Percentiles rank a stretch among this genome's conserved stretches.
These are phyloP conservation scores for Ormyrus pomaceus DNA, from an alignment of 2,888 invertebrate species.

Conservation along the genomic window DNA sequence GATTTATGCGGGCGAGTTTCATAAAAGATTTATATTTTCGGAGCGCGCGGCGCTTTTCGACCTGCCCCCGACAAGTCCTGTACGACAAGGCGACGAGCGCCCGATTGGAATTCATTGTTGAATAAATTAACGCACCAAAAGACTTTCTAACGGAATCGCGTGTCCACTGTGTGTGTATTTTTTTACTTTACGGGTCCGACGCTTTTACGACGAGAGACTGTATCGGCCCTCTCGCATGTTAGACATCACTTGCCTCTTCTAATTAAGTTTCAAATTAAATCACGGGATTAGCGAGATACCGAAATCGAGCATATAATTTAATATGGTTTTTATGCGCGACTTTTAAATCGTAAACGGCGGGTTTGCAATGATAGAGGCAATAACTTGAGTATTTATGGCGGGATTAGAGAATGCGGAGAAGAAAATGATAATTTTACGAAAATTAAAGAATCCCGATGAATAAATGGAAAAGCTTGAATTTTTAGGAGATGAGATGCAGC, in stretches of 20 bases:
- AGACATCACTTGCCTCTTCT: conserved; percentile 41
- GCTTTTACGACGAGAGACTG: conserved; percentile 34
- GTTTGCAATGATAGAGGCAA: conserved; percentile 4
- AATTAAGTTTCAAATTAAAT: conserved; percentile 51
- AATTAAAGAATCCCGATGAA: background rate
- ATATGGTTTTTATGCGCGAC: background rate
- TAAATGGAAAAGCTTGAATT: too few relatives aligned
- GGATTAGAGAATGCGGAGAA: conserved; percentile 5
- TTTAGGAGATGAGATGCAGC: too few relatives aligned
- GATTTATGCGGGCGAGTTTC: conserved; percentile 37
- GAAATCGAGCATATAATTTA: background rate
- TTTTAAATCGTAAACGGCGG: conserved; percentile 42
- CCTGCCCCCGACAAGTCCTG: background rate
- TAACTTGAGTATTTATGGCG: conserved; percentile 24
- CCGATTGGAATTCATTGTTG: conserved; percentile 28
- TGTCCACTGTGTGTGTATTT: background rate
- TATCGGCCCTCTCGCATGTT: background rate
- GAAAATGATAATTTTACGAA: background rate
- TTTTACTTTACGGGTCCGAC: conserved; percentile 21
- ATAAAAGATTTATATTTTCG: conserved; percentile 32
- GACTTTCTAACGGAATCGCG: conserved; percentile 32
- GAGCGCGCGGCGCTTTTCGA: background rate
- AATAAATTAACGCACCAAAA: conserved; percentile 36
- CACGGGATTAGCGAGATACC: conserved; percentile 35
- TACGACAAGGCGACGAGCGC: background rate